These are phyloP conservation scores for mouse (Mus musculus) DNA, from an alignment of 2,113 vertebrate species.

Conservation along the genomic window GRCm39 chr6:59532501-59533000, in stretches of 20 bases:
- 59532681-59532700: neutral
- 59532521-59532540: neutral
- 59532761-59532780: neutral
- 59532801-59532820: neutral
- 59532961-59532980: neutral
- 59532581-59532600: neutral
- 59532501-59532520: neutral
- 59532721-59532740: neutral
- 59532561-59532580: neutral
- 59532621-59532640: accelerated
- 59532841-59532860: neutral
- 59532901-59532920: neutral
- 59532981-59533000: neutral
- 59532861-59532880: neutral
- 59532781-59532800: neutral
- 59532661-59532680: neutral
- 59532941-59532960: neutral
- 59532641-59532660: too few species aligned
- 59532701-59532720: neutral
- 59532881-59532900: neutral
- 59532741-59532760: neutral
- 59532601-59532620: neutral
- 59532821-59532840: slow-evolving; percentile 7
- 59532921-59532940: neutral
- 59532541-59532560: neutral